These are phyloP conservation scores for Dasypolia templi DNA, from an alignment of 2,888 invertebrate genomes.

Conservation along the genomic window DNA sequence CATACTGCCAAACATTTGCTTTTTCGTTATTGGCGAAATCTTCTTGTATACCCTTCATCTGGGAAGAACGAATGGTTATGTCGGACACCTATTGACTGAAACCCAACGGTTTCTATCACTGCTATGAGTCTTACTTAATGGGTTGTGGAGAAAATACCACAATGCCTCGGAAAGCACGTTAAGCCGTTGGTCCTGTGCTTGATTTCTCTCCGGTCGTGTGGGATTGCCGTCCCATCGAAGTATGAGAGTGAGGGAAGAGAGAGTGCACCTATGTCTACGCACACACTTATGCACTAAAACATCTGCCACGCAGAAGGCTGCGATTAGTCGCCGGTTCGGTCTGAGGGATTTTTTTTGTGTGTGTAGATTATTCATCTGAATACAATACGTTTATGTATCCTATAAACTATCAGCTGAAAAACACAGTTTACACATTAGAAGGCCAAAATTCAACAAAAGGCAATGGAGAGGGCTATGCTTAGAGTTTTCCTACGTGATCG, in stretches of 20 bases:
- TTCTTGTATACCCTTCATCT: background rate
- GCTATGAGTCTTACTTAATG: background rate
- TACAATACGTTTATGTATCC: background rate
- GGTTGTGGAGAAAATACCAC: background rate
- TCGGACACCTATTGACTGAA: background rate
- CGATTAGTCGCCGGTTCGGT: background rate
- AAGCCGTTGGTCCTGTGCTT: no score
- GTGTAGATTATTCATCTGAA: background rate
- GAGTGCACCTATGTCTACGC: background rate
- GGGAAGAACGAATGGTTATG: background rate
- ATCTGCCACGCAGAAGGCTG: background rate
- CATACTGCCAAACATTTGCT: background rate
- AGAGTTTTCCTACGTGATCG: no score
- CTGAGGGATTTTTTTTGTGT: background rate
- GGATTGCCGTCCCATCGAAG: no score
- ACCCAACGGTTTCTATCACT: background rate
- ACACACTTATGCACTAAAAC: background rate
- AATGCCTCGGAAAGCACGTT: no score
- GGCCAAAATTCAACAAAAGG: no score
- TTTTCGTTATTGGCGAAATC: background rate
- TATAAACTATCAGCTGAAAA: background rate
- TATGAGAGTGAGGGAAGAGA: no score
- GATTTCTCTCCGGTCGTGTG: no score
- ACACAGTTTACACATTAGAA: background rate
- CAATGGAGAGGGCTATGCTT: no score